Percentiles rank a stretch among this genome's conserved stretches.
These are phyloP conservation scores for Petrophora chlorosata DNA, from an alignment of 2,888 invertebrate genomes.

Conservation along the genomic window DNA sequence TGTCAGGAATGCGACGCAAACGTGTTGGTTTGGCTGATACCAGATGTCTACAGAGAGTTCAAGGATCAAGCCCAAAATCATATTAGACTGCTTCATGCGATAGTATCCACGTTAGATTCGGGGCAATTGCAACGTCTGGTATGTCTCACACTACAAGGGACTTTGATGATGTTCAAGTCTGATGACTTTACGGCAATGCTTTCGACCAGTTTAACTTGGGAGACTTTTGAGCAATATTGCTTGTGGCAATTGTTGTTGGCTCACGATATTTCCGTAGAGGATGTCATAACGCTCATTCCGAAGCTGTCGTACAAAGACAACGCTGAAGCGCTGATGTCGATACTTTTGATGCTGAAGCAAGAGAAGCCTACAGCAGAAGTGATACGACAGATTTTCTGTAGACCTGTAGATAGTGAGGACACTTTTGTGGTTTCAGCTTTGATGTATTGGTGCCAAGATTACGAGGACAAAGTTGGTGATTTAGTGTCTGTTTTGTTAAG, in stretches of 20 bases:
- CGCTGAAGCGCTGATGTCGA: conserved; percentile 95
- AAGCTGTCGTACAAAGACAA: conserved; percentile 93
- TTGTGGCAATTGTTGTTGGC: conserved; percentile 98
- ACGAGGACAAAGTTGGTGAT: conserved; percentile 94
- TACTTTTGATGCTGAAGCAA: conserved; percentile 95
- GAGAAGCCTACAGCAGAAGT: conserved; percentile 95
- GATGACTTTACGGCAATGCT: conserved; percentile 90
- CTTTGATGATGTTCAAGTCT: conserved; percentile 91
- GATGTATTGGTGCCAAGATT: conserved; percentile 97
- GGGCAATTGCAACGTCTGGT: conserved; percentile 95
- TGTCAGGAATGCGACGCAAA: conserved; percentile 95
- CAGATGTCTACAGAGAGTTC: conserved; percentile 96
- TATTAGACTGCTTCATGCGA: conserved; percentile 92
- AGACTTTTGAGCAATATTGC: conserved; percentile 98
- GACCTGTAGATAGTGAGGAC: conserved; percentile 90
- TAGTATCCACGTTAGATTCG: conserved; percentile 95
- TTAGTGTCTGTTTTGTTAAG: conserved; percentile 90
- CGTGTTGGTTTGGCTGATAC: conserved; percentile 95
- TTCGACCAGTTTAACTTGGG: conserved; percentile 95
- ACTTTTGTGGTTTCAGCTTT: conserved; percentile 95
- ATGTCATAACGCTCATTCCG: conserved; percentile 89
- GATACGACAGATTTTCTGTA: conserved; percentile 91
- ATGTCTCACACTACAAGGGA: conserved; percentile 95
- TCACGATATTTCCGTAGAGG: conserved; percentile 96
- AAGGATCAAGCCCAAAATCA: conserved; percentile 94